phyloP scores from a whole-genome alignment of 2,113 vertebrate genomes.

The Diphyllodes magnificus region DNA sequence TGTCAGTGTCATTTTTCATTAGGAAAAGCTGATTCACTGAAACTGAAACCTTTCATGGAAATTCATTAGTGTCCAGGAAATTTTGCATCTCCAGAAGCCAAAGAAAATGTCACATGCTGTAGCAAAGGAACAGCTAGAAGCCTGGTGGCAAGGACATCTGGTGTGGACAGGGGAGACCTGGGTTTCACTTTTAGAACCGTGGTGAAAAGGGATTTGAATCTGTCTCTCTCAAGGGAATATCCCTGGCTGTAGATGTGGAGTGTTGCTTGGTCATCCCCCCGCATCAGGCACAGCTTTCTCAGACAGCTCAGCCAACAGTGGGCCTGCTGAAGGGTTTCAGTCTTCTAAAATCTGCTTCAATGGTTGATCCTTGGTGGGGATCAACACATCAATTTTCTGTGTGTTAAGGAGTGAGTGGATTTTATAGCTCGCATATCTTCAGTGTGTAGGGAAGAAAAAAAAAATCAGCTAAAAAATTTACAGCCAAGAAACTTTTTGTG shows the following conservation, averaged over 20 bases:
- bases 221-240: background rate
- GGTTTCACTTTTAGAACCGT: background rate
- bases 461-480: background rate
- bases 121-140: background rate
- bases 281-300: background rate
- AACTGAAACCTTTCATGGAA: background rate
- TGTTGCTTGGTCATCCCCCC: background rate
- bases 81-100: background rate
- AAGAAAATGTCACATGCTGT: background rate
- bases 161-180: background rate
- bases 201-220: background rate
- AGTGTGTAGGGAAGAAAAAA: background rate
- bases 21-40: conserved; percentile 4
- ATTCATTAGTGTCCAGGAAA: background rate
- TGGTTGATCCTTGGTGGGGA: background rate
- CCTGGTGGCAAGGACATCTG: background rate
- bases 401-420: background rate
- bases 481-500: background rate
- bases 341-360: rapidly evolving
- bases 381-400: background rate
- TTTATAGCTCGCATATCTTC: background rate
- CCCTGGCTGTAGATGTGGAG: rapidly evolving
- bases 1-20: background rate
- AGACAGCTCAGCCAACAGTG: background rate
- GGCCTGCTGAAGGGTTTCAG: background rate